Conservation (phyloP, 2,888 invertebrate genomes). For the Drosophila koepferae region DNA sequence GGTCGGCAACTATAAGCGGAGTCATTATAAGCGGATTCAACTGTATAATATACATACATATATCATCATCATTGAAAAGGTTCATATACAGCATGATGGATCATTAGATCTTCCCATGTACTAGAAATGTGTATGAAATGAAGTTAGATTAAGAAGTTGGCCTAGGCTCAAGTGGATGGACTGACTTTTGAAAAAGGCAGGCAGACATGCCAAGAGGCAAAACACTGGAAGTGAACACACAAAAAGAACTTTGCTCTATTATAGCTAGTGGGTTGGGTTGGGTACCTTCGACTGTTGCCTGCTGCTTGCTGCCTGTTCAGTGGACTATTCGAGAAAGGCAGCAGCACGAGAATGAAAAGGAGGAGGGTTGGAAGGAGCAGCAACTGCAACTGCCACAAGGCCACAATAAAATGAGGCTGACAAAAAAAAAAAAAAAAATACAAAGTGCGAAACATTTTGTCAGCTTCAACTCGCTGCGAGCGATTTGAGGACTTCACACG, state of each 20-base stretch:
- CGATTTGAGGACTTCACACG: slow-evolving; percentile 70
- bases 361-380: background rate
- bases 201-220: background rate
- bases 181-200: background rate
- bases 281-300: background rate
- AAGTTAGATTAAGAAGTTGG: background rate
- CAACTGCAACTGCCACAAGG: slow-evolving; percentile 49
- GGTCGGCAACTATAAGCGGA: no score
- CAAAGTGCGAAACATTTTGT: slow-evolving; percentile 65
- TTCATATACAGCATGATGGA: background rate
- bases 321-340: slow-evolving; percentile 1
- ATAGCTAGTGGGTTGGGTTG: background rate
- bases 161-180: background rate
- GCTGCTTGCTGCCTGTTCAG: background rate
- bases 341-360: background rate
- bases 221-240: background rate
- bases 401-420: slow-evolving; percentile 47
- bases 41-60: no score
- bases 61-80: background rate
- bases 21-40: no score
- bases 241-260: background rate
- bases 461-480: slow-evolving; percentile 50
- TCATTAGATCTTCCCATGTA: background rate
- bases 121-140: background rate
- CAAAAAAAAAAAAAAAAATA: slow-evolving; percentile 23